A percentile compares a stretch with the other conserved stretches of the same genome.
These are phyloP conservation scores for Montipora foliosa DNA, from an alignment of 64 coral and sea anemone species.

Conservation along the genomic window DNA sequence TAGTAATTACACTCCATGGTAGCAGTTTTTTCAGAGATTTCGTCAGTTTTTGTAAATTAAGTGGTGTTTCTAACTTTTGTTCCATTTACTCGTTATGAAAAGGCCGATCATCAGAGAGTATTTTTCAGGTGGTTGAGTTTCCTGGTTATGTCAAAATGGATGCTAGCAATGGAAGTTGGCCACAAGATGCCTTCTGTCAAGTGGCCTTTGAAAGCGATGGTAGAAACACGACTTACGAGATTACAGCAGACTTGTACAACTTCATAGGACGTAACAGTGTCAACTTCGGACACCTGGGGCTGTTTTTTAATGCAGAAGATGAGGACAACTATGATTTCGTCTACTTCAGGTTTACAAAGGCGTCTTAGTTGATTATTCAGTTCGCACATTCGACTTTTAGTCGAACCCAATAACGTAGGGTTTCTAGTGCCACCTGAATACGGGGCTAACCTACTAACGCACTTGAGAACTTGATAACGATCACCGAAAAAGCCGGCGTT, in stretches of 20 bases:
- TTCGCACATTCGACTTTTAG: background rate
- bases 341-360: constrained; percentile 32
- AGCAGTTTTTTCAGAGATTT: too few relatives aligned
- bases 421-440: too few relatives aligned
- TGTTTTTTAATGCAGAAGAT: constrained; percentile 37
- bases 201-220: background rate
- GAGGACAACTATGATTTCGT: constrained; percentile 49
- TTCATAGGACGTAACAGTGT: background rate
- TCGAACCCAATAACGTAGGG: too few relatives aligned
- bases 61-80: too few relatives aligned
- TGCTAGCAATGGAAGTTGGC: constrained; percentile 5
- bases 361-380: background rate
- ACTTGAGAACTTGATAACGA: too few relatives aligned
- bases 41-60: too few relatives aligned
- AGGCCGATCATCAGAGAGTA: background rate
- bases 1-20: too few relatives aligned
- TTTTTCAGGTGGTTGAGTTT: background rate
- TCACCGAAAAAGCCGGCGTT: too few relatives aligned
- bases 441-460: too few relatives aligned
- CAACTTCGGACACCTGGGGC: constrained; percentile 10
- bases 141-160: constrained; percentile 15
- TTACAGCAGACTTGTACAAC: constrained; percentile 22
- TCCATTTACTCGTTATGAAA: too few relatives aligned
- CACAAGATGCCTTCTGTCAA: constrained; percentile 25
- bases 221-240: background rate